These are phyloP conservation scores for Netelia inedita DNA, from an alignment of 2,888 invertebrate species.

Conservation along the genomic window DNA sequence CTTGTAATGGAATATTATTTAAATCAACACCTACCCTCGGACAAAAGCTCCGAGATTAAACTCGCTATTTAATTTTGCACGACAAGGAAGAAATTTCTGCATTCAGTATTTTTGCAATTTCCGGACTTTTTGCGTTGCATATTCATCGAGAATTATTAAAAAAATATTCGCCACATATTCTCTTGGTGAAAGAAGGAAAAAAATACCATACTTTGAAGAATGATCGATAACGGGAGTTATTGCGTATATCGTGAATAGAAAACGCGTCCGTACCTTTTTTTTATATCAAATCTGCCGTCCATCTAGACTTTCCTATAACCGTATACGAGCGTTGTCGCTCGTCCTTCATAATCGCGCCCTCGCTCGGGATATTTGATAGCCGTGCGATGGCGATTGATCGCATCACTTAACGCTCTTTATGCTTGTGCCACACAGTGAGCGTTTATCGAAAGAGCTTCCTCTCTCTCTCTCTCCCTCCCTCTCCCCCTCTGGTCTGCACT, in stretches of 20 bases:
- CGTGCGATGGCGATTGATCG: conserved; percentile 50
- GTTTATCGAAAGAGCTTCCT: conserved; percentile 44
- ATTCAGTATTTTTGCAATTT: too few relatives aligned
- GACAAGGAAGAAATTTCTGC: too few relatives aligned
- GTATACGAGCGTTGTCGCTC: conserved; percentile 4
- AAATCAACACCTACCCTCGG: too few relatives aligned
- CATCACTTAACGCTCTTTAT: conserved; percentile 37
- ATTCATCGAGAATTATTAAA: neutral
- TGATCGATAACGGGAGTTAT: neutral
- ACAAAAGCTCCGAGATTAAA: too few relatives aligned
- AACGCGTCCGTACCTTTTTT: neutral
- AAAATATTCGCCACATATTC: neutral
- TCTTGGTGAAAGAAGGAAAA: neutral
- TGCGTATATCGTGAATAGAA: neutral
- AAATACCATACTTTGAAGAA: neutral
- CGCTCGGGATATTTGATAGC: conserved; percentile 50
- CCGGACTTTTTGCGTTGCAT: too few relatives aligned
- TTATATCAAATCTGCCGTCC: neutral
- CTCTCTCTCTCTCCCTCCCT: conserved; percentile 7
- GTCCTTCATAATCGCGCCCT: conserved; percentile 51
- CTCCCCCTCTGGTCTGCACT: neutral
- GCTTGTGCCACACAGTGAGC: conserved; percentile 11
- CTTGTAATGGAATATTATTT: too few relatives aligned
- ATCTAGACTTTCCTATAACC: neutral
- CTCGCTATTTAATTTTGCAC: too few relatives aligned